These are phyloP conservation scores for Drosophila subquinaria DNA, from an alignment of 2,888 invertebrate species.

Conservation along the genomic window DNA sequence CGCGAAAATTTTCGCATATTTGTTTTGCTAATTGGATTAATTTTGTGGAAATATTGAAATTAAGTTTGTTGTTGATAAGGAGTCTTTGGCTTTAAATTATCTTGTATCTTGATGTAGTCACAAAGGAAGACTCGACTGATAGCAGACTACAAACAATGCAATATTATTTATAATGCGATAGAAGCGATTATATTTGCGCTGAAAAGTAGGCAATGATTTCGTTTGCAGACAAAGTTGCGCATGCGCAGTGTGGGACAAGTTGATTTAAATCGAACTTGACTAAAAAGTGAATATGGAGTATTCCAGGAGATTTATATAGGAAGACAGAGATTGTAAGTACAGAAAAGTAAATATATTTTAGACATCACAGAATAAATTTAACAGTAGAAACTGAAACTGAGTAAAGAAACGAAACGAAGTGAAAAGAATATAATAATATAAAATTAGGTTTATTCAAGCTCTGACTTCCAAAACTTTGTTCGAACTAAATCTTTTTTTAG, in stretches of 20 bases:
- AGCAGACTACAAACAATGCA: constrained; percentile 3
- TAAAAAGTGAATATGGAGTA: too few relatives aligned
- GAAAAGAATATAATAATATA: too few relatives aligned
- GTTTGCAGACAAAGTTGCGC: constrained; percentile 10
- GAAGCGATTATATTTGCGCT: constrained; percentile 8
- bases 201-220: constrained; percentile 23
- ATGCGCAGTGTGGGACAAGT: constrained; percentile 18
- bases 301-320: too few relatives aligned
- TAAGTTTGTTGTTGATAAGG: constrained; percentile 33
- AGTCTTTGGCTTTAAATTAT: constrained; percentile 41
- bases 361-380: too few relatives aligned
- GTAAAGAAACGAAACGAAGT: neutral
- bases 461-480: too few relatives aligned
- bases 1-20: constrained; percentile 55
- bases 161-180: neutral
- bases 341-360: neutral
- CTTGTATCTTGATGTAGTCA: constrained; percentile 23
- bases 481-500: too few relatives aligned
- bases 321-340: neutral
- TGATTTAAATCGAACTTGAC: neutral
- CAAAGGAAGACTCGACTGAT: neutral
- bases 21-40: constrained; percentile 72
- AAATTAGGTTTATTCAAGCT: too few relatives aligned
- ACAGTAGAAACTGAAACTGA: too few relatives aligned
- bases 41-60: constrained; percentile 65